Conservation (phyloP, 2,797 vertebrate species). For the Thaleichthys pacificus region DNA sequence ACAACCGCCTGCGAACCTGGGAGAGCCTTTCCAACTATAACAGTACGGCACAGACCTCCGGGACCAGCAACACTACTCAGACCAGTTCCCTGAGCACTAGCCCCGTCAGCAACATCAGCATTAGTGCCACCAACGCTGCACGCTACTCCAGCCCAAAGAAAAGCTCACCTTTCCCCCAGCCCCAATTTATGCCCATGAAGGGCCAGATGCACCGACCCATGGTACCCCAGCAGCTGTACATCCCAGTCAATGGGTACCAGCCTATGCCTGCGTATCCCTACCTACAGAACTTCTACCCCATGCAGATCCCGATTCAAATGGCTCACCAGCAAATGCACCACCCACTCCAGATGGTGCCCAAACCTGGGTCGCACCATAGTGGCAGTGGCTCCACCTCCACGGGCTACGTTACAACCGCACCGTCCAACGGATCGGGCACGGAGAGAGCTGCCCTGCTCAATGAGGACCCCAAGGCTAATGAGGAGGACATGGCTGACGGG, state of each 20-base stretch:
- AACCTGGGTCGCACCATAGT: conserved; percentile 91
- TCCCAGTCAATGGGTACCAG: conserved; percentile 96
- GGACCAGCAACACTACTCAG: conserved; percentile 92
- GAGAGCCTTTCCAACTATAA: conserved; percentile 90
- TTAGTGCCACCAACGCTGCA: conserved; percentile 68
- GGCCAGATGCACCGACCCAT: conserved; percentile 86
- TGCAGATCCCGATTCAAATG: conserved; percentile 94
- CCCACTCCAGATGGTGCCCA: conserved; percentile 79
- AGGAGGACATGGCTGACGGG: conserved; percentile 72
- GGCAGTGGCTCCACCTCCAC: conserved; percentile 97
- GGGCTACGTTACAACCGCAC: conserved; percentile 91
- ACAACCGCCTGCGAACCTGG: conserved; percentile 90
- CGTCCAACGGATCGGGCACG: conserved; percentile 83
- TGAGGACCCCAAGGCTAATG: conserved; percentile 69
- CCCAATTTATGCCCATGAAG: conserved; percentile 91
- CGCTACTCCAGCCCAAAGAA: conserved; percentile 92
- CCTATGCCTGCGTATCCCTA: conserved; percentile 92
- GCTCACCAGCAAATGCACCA: conserved; percentile 86
- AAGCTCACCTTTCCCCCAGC: conserved; percentile 84
- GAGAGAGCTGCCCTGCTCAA: conserved; percentile 84
- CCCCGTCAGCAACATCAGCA: conserved; percentile 84
- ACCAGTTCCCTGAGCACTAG: conserved; percentile 97
- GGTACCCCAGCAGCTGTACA: conserved; percentile 92
- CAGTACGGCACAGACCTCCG: conserved; percentile 91
- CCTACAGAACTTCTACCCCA: conserved; percentile 93